Percentiles rank a stretch among this genome's conserved stretches.
These are phyloP conservation scores for Sipha maydis DNA, from an alignment of 2,888 invertebrate species.

Conservation along the genomic window DNA sequence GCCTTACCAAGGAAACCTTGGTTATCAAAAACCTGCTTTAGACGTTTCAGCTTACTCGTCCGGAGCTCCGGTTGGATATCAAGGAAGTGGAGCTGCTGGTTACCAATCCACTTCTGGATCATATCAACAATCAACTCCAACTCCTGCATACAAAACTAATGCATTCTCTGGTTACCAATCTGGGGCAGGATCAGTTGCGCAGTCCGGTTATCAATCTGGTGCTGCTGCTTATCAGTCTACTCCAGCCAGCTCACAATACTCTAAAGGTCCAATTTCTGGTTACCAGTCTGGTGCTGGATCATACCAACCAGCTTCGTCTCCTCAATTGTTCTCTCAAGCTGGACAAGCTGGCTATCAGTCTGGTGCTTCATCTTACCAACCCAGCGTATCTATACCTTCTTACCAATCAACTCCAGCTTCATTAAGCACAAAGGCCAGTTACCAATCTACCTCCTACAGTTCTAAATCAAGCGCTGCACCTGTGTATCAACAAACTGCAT, in stretches of 20 bases:
- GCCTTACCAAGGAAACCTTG: constrained; percentile 28
- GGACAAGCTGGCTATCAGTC: not conserved
- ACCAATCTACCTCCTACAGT: constrained; percentile 33
- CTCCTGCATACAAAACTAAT: constrained; percentile 36
- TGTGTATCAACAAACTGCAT: not conserved
- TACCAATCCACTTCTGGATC: constrained; percentile 43
- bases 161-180: constrained; percentile 35
- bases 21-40: constrained; percentile 27
- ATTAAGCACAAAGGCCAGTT: not conserved
- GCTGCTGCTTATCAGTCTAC: constrained; percentile 32
- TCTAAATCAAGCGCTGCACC: constrained; percentile 36
- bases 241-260: constrained; percentile 11
- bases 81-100: not conserved
- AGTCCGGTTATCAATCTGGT: constrained; percentile 34
- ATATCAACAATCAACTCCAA: constrained; percentile 35
- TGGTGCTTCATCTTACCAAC: not conserved
- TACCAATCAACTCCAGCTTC: constrained; percentile 36
- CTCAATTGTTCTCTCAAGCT: not conserved
- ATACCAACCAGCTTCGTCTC: not conserved
- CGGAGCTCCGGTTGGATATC: constrained; percentile 7
- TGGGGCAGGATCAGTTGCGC: constrained; percentile 6
- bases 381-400: not conserved
- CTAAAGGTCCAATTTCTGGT: not conserved
- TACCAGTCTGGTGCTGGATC: constrained; percentile 12
- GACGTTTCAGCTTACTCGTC: constrained; percentile 29